Base-by-base conservation (phyloP, 1,140 invertebrate species). In the Periplaneta americana region DNA sequence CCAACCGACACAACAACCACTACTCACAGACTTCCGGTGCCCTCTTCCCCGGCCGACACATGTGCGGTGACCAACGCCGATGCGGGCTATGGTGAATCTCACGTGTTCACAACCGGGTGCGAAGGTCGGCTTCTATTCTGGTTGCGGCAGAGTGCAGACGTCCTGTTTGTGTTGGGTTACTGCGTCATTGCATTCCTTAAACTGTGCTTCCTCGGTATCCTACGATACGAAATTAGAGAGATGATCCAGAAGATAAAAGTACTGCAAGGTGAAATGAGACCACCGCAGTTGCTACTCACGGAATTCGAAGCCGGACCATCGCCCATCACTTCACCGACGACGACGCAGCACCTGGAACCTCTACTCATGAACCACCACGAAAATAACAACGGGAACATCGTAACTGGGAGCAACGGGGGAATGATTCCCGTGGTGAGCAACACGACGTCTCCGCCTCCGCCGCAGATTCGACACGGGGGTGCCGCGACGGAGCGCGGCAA, bases 181-280 rank as follows among this genome's bases (percentile, higher is more conserved):
- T 97, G 96, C 88, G 96, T 97, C 48, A 94, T 97, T 82, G 94
- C 96, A 81, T 97, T 97, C 88, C 91, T 96, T 75, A 97, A 97
- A 88, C 89, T 97, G 84, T 97, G 95, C 89, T 97, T 97, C 90
- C 91, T 97, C 36, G 95, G 95, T 34, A 97, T 97, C 85, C 90
- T 97, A 39, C 88, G 90, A 82, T 91, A 88, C 85, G 88, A 88
- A 80, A 86, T 89, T 28, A 91, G 93, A 78, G 96, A 96, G 86
- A 96, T 96, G 96, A 96, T 97, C 84, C 95, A 97, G 86, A 97
- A 97, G 88, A 97, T 97, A 83, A 89, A 90, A 34, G 84, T 93
- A 39, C 85, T 94, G 15, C 89, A 91, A 82, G 88, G 87, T 15
- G 90, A 91, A 35, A 81, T 84, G 39, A 80, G 83, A 22, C 81